Evolutionary conservation across 2,888 invertebrate species (phyloP), one percentile per base, ranked within the genome.

Genomic region (Papilio gigon): DNA sequence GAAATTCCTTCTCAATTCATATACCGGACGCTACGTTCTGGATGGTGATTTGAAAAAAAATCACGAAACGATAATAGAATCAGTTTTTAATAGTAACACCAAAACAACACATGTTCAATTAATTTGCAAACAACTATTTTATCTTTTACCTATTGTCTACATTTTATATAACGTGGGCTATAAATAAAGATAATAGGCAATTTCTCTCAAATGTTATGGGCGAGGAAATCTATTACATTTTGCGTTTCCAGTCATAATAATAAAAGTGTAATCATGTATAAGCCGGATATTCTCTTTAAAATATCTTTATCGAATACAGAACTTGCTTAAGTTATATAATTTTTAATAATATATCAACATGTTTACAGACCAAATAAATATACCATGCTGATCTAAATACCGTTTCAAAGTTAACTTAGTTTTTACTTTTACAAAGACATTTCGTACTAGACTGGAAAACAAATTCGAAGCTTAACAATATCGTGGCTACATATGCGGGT

Each of bases 141-240:
- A 65, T 58, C 42, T 53, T 53, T 59, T 65, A 53, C 30, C 65
- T 58, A 68, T 67, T 62, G 44, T 17, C 56, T 58, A 58, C 58
- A 65, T 44, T 65, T 58, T 33, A 42, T 58, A 58, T 20, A 42
- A 44, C 58, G 58, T 40, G 30, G 20, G 56, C 64, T 12, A 65
- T 65, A 65, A 56, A 65, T 65, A 62, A 67, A 67, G 30, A 53
- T 67, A 67, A 67, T 67, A 67, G 30, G 20, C 61, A 62, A 61
- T 61, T 42, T 67, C 20, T 61, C 53, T 67, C 61, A 60, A 60
- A 61, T 67, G 53, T 30, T 61, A 61, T 62, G 50, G 53, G 50
- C 40, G 61, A 61, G 61, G 20, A 61, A 33, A 61, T 67, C 37
- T 67, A 67, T 62, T 42, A 62, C 50, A 56, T 56, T 61, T 53